Evolutionary conservation across 2,797 vertebrate species (phyloP), one percentile per base, ranked within the genome.

Genomic region (Oophaga sylvatica): DNA sequence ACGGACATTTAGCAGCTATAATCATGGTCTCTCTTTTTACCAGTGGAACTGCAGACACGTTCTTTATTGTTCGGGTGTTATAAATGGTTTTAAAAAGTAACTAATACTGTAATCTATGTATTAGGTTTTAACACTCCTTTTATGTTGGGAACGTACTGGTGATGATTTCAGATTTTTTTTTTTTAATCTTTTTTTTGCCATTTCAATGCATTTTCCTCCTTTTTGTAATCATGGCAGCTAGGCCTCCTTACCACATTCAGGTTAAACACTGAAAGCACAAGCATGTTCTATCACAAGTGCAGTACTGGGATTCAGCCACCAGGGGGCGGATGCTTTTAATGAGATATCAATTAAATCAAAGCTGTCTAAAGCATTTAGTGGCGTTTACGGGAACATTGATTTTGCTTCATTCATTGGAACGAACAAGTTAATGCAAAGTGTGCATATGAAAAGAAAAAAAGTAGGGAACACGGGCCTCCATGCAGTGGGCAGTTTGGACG

Each of bases 81-180:
- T 48, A 65, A 26, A 63, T 62, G 57, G 19, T 80, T 63, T 80
- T 56, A 26, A 16, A 0, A 26, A 45, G 57, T 65, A 35, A 17
- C 62, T 63, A 80, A 67, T 81, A 48, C 60, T 81, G 80, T 81
- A 22, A 81, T 48, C 12, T n/a, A 53, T 26, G 59, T n/a, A 26
- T 48, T 26, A 8, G 2, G 1, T 53, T 65, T 67, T 26, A 65
- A 17, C 80, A 81, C 80, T 81, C 80, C 63, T 62, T 56, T 81
- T 65, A 65, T 65, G 16, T 67, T 26, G 12, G 35, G 41, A 67
- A 65, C 35, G 12, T 80, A 62, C 12, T 41, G 0, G 26, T 26
- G 59, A 22, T 81, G 35, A 41, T 41, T 41, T 41, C 35, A 41
- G 35, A 1, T 63, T 26, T 9, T 81, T 65, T n/a, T 17, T 4